Conservation (phyloP, 2,797 vertebrate genomes). For the Pseudomugil gertrudae region DNA sequence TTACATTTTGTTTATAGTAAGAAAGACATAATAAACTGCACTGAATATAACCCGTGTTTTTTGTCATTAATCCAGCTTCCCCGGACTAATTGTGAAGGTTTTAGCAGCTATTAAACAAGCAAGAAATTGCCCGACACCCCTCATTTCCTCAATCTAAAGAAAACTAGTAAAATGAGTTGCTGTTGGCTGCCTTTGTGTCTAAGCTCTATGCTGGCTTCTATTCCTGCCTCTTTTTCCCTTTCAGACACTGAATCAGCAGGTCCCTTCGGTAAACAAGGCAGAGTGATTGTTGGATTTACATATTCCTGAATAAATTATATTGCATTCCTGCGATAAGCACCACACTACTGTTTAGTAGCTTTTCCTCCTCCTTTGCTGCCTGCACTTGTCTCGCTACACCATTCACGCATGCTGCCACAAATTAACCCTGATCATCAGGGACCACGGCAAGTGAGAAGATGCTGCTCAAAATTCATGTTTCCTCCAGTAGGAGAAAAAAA, state of each 20-base stretch:
- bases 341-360: constrained; percentile 65
- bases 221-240: constrained; percentile 40
- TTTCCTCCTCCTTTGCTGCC: constrained; percentile 56
- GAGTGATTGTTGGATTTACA: constrained; percentile 81
- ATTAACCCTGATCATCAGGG: constrained; percentile 77
- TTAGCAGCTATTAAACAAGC: constrained; percentile 44
- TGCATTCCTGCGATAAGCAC: constrained; percentile 78
- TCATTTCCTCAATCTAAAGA: constrained; percentile 46
- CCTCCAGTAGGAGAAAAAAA: constrained; percentile 28
- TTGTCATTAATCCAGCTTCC: constrained; percentile 22
- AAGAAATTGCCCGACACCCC: constrained; percentile 49
- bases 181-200: constrained; percentile 47
- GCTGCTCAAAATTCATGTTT: constrained; percentile 74
- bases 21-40: not conserved
- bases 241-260: constrained; percentile 78
- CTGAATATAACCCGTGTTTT: constrained; percentile 13
- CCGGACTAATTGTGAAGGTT: constrained; percentile 30
- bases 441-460: constrained; percentile 58
- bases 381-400: constrained; percentile 48
- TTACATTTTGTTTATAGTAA: not conserved
- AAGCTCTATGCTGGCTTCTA: constrained; percentile 50
- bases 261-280: constrained; percentile 81
- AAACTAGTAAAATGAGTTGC: constrained; percentile 47
- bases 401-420: constrained; percentile 68
- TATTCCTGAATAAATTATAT: constrained; percentile 81